phyloP scores from a whole-genome alignment of 2,797 vertebrate species.

The Phoxinus dragarum region DNA sequence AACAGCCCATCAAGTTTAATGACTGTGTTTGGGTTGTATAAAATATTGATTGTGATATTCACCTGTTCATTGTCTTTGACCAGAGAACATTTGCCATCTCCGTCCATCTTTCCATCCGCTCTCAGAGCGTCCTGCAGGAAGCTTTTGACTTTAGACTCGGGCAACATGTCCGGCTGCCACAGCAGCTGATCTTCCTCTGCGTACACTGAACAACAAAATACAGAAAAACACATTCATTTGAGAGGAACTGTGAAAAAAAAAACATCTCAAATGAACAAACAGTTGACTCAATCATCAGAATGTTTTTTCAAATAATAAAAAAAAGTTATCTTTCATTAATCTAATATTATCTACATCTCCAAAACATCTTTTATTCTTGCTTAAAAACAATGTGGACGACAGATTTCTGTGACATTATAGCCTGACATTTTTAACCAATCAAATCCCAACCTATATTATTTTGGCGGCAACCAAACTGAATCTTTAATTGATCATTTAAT shows the following conservation, averaged over 20 bases:
- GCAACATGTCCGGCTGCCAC: conserved; percentile 83
- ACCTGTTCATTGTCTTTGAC: conserved; percentile 80
- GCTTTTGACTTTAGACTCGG: conserved; percentile 84
- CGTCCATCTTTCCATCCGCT: conserved; percentile 75
- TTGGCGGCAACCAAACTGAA: too few relatives aligned
- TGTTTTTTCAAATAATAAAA: neutral
- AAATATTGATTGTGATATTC: neutral
- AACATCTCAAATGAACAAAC: neutral
- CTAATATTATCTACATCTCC: neutral
- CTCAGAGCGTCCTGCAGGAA: conserved; percentile 81
- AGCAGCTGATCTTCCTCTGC: conserved; percentile 87
- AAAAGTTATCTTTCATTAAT: neutral
- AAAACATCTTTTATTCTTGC: neutral
- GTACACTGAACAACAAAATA: conserved; percentile 71
- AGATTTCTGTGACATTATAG: neutral
- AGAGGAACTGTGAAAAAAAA: neutral
- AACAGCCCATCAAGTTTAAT: neutral
- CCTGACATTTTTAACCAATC: neutral
- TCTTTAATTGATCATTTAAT: too few relatives aligned
- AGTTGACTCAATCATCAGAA: neutral
- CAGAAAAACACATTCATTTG: neutral
- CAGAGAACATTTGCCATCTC: conserved; percentile 72
- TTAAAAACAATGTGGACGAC: too few relatives aligned
- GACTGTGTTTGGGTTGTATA: neutral
- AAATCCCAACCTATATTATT: neutral